Conservation (phyloP, 1,140 invertebrate species). For the Chymomyza costata region DNA sequence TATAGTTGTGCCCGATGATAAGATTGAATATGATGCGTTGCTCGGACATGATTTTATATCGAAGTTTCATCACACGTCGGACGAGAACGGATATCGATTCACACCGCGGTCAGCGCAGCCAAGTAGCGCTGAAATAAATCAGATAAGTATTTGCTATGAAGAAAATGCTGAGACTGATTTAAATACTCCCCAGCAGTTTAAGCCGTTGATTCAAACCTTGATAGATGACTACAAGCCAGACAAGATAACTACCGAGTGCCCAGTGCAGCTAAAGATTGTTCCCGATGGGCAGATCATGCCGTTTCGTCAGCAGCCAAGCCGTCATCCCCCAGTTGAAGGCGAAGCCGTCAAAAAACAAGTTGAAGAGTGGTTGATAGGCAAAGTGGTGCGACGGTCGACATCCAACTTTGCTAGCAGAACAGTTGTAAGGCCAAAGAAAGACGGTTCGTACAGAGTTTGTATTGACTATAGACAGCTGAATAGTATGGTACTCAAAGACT, state of each 20-base stretch:
- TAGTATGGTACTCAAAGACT: not conserved
- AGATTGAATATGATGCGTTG: conserved; percentile 6
- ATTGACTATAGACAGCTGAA: no score
- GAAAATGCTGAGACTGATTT: not conserved
- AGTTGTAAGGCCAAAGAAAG: no score
- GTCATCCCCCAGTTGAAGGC: conserved; percentile 2
- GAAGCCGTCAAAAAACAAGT: not conserved
- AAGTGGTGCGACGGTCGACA: not conserved
- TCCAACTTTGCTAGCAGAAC: no score
- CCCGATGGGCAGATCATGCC: not conserved
- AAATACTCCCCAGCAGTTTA: conserved; percentile 6
- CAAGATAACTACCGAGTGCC: not conserved
- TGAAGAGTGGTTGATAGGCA: not conserved
- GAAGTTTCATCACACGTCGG: not conserved
- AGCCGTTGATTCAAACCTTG: not conserved
- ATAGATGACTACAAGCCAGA: conserved; percentile 5
- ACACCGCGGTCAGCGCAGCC: not conserved
- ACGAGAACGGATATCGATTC: not conserved
- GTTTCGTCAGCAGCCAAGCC: conserved; percentile 3
- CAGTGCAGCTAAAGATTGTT: conserved; percentile 1
- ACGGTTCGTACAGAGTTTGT: no score
- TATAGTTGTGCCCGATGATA: conserved; percentile 10
- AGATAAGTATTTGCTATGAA: conserved; percentile 8
- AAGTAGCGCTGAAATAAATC: not conserved
- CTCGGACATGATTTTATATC: conserved; percentile 9